phyloP scores from a whole-genome alignment of 2,113 vertebrate species.

The Lepus americanus region DNA sequence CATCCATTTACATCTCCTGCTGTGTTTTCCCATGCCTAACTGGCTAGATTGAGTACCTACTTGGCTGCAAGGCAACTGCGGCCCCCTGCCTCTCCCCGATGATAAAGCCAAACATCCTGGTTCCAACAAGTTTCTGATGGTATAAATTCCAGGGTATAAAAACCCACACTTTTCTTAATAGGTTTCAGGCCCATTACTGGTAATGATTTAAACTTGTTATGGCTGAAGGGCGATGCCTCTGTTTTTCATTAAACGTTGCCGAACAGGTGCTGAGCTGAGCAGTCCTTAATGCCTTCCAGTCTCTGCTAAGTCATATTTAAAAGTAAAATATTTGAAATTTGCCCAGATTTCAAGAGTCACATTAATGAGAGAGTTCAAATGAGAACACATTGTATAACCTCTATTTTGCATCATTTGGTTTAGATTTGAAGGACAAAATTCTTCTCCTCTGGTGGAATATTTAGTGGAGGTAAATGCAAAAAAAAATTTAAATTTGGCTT shows the following conservation, averaged over 20 bases:
- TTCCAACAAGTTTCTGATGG: conserved; percentile 27
- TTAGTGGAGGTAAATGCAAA: conserved; percentile 9
- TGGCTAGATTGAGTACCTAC: accelerated
- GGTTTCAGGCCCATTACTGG: conserved; percentile 61
- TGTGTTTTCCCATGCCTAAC: not conserved
- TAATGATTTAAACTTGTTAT: conserved; percentile 65
- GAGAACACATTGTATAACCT: not conserved
- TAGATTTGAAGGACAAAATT: conserved; percentile 29
- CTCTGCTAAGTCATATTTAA: conserved; percentile 57
- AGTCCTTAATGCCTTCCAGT: conserved; percentile 57
- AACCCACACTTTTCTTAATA: conserved; percentile 62
- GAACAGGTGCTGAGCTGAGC: conserved; percentile 67
- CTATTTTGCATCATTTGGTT: conserved; percentile 48
- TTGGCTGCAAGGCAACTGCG: not conserved
- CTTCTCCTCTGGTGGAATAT: not conserved
- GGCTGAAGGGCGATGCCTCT: conserved; percentile 47
- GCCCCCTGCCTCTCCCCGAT: not conserved
- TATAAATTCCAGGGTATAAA: conserved; percentile 65
- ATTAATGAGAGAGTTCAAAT: conserved; percentile 32
- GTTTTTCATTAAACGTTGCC: conserved; percentile 74
- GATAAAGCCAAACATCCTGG: not conserved
- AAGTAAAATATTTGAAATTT: conserved; percentile 55
- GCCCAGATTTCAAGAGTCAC: conserved; percentile 43
- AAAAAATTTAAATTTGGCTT: conserved; percentile 29
- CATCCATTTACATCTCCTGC: not conserved